Evolutionary conservation across 2,888 invertebrate species (phyloP), one percentile per base, ranked within the genome.

Genomic region (Phytoseiulus persimilis): DNA sequence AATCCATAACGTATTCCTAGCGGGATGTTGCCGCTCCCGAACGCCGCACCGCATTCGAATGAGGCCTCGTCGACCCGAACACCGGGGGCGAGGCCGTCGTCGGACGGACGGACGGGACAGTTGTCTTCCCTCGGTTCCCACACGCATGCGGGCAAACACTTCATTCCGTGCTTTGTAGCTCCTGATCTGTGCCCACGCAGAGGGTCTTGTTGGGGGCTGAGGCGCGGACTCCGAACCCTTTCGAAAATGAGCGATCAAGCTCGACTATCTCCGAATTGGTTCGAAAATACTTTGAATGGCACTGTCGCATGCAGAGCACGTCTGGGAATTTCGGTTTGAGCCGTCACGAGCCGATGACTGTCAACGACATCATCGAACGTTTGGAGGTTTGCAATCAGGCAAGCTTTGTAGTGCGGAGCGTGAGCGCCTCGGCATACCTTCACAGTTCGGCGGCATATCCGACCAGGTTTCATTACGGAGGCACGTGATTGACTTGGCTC

Each of bases 401-500:
- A 23, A 65, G 65, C 65, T 65, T 28, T 65, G 65, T 28, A 65
- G 65, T 28, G 28, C 18, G 39, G 39, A 65, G 65, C 65, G 14
- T 28, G 65, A 28, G 65, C 1, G 28, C 65, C 18, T 28, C 31
- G 6, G 83, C 87, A 90, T 90, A 92, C 92, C 91, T 90, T 91
- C 91, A 89, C 96, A 97, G 91, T 94, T 94, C 32, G 96, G 96
- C 91, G 95, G 94, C 83, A 95, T 94, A 83, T 95, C 95, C 90
- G 95, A 95, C 96, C 96, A 97, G 91, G 94, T 94, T 90, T 96
- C 96, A 92, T 95, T 95, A 90, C 95, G 94, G 92, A 95, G 95
- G 93, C 97, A 97, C 93, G 95, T 95, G 90, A 96, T 94, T 83
- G 95, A 95, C 11, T 96, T 95, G 89, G 95, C 94, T 23, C 96